These are phyloP conservation scores for Scylla paramamosain DNA, from an alignment of 1,140 invertebrate genomes.

Conservation along the genomic window DNA sequence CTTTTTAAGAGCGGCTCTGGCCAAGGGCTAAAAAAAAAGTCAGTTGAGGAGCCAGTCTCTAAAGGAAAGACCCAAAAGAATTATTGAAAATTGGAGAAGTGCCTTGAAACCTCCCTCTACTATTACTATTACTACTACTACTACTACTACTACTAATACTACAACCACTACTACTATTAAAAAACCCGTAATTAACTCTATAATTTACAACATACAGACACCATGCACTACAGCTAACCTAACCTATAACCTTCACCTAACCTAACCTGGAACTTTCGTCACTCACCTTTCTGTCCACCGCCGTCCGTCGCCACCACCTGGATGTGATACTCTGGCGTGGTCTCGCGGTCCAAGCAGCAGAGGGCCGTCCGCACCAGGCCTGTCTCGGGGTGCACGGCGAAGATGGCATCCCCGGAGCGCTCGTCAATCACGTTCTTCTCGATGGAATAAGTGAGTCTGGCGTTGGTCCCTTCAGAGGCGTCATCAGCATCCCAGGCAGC, in stretches of 20 bases:
- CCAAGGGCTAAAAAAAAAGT: no score
- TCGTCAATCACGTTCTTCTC: slow-evolving; percentile 39
- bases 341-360: slow-evolving; percentile 49
- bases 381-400: slow-evolving; percentile 38
- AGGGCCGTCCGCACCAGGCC: slow-evolving; percentile 34
- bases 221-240: no score
- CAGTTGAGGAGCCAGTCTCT: no score
- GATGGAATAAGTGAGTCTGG: slow-evolving; percentile 51
- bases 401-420: slow-evolving; percentile 36
- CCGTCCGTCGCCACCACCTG: slow-evolving; percentile 49
- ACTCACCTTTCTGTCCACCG: slow-evolving; percentile 39
- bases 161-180: no score
- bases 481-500: slow-evolving; percentile 48
- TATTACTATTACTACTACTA: no score
- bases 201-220: no score
- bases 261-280: background rate
- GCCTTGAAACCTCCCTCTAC: no score
- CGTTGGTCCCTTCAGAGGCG: slow-evolving; percentile 49
- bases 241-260: background rate
- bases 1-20: no score
- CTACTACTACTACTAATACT: no score
- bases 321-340: slow-evolving; percentile 45
- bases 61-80: no score
- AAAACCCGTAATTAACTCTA: no score
- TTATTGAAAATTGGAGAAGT: no score